Evolutionary conservation across 1,140 invertebrate species (phyloP).

Genomic region (Ceratitis capitata): DNA sequence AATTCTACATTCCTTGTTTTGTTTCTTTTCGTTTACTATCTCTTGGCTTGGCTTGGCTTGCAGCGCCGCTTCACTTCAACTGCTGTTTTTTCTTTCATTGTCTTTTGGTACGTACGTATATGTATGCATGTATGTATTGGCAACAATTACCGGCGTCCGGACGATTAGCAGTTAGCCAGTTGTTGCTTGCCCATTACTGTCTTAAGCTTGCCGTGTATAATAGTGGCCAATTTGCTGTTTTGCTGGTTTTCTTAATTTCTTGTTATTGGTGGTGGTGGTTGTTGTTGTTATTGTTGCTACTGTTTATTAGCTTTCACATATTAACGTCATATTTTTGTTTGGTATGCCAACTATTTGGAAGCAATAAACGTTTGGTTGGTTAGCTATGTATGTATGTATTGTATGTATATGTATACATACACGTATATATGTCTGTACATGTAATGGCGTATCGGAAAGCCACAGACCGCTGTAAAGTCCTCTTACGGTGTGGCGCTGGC

Average conservation of each 20-base stretch:
- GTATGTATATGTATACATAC: too few relatives aligned
- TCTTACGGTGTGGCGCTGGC: background rate
- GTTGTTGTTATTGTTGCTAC: too few relatives aligned
- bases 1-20: background rate
- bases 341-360: slow-evolving; percentile 1
- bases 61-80: background rate
- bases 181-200: slow-evolving; percentile 11
- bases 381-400: background rate
- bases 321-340: background rate
- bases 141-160: slow-evolving; percentile 1
- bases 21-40: background rate
- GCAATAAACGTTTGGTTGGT: background rate
- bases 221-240: background rate
- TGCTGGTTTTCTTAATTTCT: too few relatives aligned
- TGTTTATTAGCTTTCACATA: background rate
- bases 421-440: background rate
- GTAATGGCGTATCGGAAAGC: background rate
- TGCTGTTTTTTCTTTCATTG: background rate
- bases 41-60: background rate
- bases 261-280: too few relatives aligned
- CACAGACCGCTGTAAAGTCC: too few relatives aligned
- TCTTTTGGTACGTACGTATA: too few relatives aligned
- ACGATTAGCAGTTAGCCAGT: slow-evolving; percentile 3
- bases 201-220: background rate
- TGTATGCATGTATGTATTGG: too few relatives aligned